These are phyloP conservation scores for Eulimnadia texana DNA, from an alignment of 1,140 invertebrate species.

Conservation along the genomic window DNA sequence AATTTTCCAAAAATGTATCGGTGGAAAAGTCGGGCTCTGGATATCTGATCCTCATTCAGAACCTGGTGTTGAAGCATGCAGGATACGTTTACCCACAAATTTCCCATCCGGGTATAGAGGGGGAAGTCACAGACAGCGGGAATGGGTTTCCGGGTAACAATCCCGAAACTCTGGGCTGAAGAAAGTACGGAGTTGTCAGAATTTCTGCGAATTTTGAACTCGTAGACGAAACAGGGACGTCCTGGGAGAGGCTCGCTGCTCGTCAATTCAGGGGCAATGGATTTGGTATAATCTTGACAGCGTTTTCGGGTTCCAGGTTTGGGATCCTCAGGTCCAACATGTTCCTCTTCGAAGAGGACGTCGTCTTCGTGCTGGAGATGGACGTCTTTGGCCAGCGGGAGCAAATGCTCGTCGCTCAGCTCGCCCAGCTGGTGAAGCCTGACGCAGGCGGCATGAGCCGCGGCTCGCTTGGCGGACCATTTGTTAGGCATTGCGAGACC, in stretches of 20 bases:
- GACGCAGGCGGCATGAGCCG: conserved; percentile 68
- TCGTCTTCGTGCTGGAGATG: conserved; percentile 35
- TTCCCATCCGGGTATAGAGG: not conserved
- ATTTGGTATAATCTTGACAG: not conserved
- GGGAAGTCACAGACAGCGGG: not conserved
- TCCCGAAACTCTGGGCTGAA: not conserved
- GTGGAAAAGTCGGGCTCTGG: not conserved
- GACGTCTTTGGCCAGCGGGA: conserved; percentile 78
- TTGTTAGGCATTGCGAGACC: conserved; percentile 65
- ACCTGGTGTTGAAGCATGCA: no score
- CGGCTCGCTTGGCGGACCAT: conserved; percentile 67
- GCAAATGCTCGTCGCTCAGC: conserved; percentile 60
- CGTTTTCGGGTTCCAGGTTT: not conserved
- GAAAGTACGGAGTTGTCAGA: not conserved
- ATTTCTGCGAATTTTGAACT: not conserved
- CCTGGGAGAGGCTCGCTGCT: not conserved
- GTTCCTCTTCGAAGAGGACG: conserved; percentile 30
- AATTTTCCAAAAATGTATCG: not conserved
- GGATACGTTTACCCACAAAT: not conserved
- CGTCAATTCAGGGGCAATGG: not conserved
- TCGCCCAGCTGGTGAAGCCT: conserved; percentile 70
- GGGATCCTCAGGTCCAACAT: not conserved
- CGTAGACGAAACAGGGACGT: not conserved
- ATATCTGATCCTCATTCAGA: no score
- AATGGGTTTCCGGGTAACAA: not conserved